Evolutionary conservation across 2,888 invertebrate species (phyloP).

Genomic region (Microctonus hyperodae): DNA sequence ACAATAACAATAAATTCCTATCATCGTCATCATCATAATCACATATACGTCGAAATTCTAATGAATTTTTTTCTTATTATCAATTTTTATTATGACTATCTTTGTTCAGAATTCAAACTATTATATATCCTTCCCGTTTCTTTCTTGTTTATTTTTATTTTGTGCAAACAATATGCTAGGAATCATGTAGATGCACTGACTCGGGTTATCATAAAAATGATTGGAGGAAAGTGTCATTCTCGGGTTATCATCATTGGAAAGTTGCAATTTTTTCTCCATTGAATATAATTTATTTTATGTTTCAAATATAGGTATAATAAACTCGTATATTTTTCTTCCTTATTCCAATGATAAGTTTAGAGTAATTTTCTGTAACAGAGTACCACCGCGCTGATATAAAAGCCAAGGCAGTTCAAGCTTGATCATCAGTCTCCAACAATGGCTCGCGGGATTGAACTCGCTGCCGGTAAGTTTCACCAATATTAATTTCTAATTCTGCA

Average conservation of each 20-base stretch:
- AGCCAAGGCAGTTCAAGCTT: constrained; percentile 35
- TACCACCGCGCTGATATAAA: constrained; percentile 55
- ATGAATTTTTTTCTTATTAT: background rate
- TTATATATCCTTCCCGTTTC: background rate
- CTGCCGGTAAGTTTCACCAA: constrained; percentile 46
- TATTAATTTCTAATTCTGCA: background rate
- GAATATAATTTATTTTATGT: background rate
- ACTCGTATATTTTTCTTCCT: background rate
- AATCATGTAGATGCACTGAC: constrained; percentile 5
- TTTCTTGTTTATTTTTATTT: background rate
- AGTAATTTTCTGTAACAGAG: constrained; percentile 16
- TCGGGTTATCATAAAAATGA: constrained; percentile 18
- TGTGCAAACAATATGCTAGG: background rate
- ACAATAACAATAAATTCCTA: background rate
- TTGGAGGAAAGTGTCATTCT: constrained; percentile 14
- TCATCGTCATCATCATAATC: background rate
- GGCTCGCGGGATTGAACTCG: constrained; percentile 46
- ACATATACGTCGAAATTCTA: background rate
- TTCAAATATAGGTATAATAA: background rate
- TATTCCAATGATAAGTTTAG: background rate
- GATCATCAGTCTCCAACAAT: constrained; percentile 50
- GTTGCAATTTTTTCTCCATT: background rate
- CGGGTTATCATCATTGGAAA: constrained; percentile 23
- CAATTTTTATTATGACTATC: no score
- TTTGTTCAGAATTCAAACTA: background rate